A percentile compares a stretch with the other conserved stretches of the same genome.
Evolutionary conservation across 2,113 vertebrate genomes (phyloP).

Genomic region (Ailurus styani): DNA sequence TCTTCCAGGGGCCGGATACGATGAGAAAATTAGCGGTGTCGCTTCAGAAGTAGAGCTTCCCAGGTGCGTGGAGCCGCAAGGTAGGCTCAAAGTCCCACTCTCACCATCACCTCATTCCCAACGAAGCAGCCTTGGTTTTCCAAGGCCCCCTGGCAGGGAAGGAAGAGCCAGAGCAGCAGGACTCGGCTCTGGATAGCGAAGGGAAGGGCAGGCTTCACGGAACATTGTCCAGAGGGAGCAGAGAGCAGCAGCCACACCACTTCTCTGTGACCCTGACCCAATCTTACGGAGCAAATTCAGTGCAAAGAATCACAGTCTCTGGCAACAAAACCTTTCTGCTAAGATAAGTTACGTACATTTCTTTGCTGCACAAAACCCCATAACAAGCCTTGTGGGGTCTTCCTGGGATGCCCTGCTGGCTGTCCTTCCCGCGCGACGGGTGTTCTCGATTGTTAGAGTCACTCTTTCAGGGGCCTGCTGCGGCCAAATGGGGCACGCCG

Average conservation of each 20-base stretch:
- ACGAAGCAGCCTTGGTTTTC: neutral
- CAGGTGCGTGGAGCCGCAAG: neutral
- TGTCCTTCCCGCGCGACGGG: neutral
- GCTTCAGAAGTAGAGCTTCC: neutral
- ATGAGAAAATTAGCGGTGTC: rapidly evolving
- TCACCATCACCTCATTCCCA: neutral
- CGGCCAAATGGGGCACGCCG: neutral
- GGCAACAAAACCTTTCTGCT: neutral
- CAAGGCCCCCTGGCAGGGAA: neutral
- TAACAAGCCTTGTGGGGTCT: neutral
- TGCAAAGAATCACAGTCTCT: neutral
- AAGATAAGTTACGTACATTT: neutral
- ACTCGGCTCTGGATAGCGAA: neutral
- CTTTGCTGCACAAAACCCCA: neutral
- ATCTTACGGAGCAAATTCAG: neutral
- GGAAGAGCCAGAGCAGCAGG: neutral
- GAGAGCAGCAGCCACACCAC: neutral
- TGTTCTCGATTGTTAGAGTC: neutral
- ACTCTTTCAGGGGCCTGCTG: neutral
- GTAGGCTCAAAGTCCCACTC: neutral
- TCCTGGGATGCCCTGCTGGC: neutral
- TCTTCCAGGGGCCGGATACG: neutral
- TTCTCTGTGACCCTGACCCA: neutral
- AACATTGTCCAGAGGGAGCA: neutral
- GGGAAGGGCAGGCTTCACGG: neutral